phyloP scores from a whole-genome alignment of 1,140 invertebrate species.

The Aphaenogaster ashmeadi region DNA sequence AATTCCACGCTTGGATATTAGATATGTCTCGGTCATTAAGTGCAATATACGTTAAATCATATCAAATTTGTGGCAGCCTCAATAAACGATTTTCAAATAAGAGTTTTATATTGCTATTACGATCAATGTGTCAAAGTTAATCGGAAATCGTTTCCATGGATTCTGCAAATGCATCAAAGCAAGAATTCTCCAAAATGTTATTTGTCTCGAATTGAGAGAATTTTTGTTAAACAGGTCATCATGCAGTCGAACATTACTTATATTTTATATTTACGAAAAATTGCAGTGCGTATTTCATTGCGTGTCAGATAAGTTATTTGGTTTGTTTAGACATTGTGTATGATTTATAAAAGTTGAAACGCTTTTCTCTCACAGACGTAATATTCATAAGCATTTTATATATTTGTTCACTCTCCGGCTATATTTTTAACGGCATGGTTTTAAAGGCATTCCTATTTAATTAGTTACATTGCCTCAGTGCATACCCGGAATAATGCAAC shows the following conservation, averaged over 20 bases:
- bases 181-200: slow-evolving; percentile 5
- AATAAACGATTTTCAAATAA: slow-evolving; percentile 28
- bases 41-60: slow-evolving; percentile 24
- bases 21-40: background rate
- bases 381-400: slow-evolving; percentile 14
- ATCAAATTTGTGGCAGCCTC: slow-evolving; percentile 37
- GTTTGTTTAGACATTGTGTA: background rate
- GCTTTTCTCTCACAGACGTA: background rate
- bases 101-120: slow-evolving; percentile 7
- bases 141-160: background rate
- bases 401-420: background rate
- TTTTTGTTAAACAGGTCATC: background rate
- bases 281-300: background rate
- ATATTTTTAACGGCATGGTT: background rate
- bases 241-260: background rate
- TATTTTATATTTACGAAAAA: slow-evolving; percentile 4
- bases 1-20: background rate
- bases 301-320: background rate
- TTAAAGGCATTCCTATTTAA: slow-evolving; percentile 22
- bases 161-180: background rate
- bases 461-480: background rate
- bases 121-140: slow-evolving; percentile 6
- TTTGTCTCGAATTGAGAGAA: background rate
- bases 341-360: background rate
- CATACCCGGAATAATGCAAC: background rate